Base-by-base conservation (phyloP, 2,888 invertebrate genomes). In the Perithous albicinctus region DNA sequence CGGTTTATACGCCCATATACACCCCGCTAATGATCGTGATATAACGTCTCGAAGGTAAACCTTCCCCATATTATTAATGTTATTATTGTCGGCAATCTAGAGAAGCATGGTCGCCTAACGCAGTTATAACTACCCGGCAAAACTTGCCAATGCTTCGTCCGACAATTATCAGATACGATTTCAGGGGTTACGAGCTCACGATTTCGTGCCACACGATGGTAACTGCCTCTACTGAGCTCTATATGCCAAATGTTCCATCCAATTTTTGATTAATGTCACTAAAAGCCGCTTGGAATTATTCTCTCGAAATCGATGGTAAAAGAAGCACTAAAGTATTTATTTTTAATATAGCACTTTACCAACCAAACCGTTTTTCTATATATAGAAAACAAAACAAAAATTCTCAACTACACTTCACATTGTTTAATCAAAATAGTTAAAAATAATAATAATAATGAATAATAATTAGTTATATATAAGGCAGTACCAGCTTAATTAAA, bases 51-150 rank as follows among this genome's bases (percentile, higher is more conserved):
- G 32, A 76, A 78, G 80, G 78, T 82, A 78, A 73, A 70, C 70
- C 38, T 76, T 73, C 32, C 29, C 56, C 59, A 32, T 59, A 83
- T 85, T 83, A 82, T 84, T 83, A 83, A 82, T 83, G 82, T 83
- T 82, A 84, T 84, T 84, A 84, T 84, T 85, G 82, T 74, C 79
- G 80, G 75, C 80, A 79, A 84, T 84, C 82, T 82, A 67, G 73
- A 74, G 67, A 73, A 61, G 66, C 56, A 72, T 54, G 38, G 66
- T 51, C 67, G 51, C 32, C 43, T 67, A 67, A 73, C 63, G 63
- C 69, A 46, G 48, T 51, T 67, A 48, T 67, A 70, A 26, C 70
- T 70, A 69, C 64, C 70, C 46, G 66, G 78, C 67, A 80, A 56
- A 35, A 73, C 64, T 64, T 66, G 75, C 67, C 74, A 72, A 77